phyloP scores from a whole-genome alignment of 2,797 vertebrate genomes.

The Myiothlypis chrysogaster region DNA sequence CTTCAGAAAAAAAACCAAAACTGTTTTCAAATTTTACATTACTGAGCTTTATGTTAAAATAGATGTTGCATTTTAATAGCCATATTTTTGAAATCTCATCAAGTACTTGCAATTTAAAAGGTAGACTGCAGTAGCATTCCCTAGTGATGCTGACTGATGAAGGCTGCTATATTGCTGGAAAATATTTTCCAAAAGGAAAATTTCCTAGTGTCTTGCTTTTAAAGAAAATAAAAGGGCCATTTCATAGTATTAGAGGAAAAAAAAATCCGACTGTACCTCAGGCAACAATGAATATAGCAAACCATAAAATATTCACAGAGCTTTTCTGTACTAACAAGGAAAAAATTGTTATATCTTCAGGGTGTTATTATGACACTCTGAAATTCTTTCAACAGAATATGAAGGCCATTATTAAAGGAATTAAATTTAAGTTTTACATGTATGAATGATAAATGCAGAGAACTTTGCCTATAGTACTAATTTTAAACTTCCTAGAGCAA shows the following conservation, averaged over 20 bases:
- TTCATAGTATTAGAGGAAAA: not conserved
- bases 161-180: not conserved
- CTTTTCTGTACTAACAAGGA: not conserved
- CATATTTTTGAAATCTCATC: not conserved
- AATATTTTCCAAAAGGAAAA: not conserved
- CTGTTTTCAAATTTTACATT: not conserved
- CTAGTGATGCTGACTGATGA: not conserved
- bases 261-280: not conserved
- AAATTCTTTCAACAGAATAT: not conserved
- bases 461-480: not conserved
- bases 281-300: not conserved
- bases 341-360: not conserved
- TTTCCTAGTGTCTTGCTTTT: not conserved
- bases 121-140: not conserved
- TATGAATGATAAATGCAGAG: not conserved
- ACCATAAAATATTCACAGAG: not conserved
- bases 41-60: not conserved
- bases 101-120: not conserved
- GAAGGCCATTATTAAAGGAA: not conserved
- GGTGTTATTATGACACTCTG: not conserved
- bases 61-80: not conserved
- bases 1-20: not conserved
- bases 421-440: not conserved
- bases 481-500: not conserved
- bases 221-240: not conserved